Conservation (phyloP, 64 coral and sea anemone genomes). For the Pocillopora verrucosa region DNA sequence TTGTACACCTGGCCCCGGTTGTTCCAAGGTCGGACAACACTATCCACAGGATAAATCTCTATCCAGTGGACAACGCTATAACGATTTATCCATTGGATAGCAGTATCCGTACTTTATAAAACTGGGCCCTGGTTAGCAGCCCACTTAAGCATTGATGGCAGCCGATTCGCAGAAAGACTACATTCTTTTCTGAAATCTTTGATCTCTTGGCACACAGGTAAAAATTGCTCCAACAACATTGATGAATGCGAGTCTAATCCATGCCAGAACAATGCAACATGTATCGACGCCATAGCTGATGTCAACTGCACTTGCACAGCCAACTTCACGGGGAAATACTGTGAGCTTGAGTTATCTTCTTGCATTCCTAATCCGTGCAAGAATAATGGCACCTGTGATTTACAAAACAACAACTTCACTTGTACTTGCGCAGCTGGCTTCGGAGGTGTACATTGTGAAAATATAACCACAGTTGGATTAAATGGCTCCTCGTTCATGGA, state of each 20-base stretch:
- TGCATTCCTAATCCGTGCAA: conserved; percentile 80
- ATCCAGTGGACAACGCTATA: too few relatives aligned
- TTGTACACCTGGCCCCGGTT: too few relatives aligned
- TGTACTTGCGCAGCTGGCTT: conserved; percentile 84
- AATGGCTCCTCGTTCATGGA: conserved; percentile 78
- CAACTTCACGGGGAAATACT: conserved; percentile 73
- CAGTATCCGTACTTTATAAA: too few relatives aligned
- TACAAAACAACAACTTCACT: conserved; percentile 55
- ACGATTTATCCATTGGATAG: too few relatives aligned
- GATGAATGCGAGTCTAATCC: conserved; percentile 80
- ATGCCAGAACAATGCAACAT: conserved; percentile 91
- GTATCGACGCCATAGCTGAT: conserved; percentile 54
- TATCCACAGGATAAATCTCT: too few relatives aligned
- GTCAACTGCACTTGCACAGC: conserved; percentile 72
- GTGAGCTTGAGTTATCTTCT: conserved; percentile 50
- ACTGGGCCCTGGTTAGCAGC: too few relatives aligned
- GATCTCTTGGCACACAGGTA: conserved; percentile 39
- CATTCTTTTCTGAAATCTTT: conserved; percentile 1
- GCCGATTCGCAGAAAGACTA: background rate
- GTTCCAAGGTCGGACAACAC: too few relatives aligned
- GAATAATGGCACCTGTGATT: conserved; percentile 74
- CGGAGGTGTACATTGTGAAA: conserved; percentile 77
- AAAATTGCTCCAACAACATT: conserved; percentile 83
- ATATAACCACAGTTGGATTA: conserved; percentile 78
- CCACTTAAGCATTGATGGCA: too few relatives aligned